Evolutionary conservation across 2,797 vertebrate species (phyloP).

Genomic region (Notolepis coatsorum): DNA sequence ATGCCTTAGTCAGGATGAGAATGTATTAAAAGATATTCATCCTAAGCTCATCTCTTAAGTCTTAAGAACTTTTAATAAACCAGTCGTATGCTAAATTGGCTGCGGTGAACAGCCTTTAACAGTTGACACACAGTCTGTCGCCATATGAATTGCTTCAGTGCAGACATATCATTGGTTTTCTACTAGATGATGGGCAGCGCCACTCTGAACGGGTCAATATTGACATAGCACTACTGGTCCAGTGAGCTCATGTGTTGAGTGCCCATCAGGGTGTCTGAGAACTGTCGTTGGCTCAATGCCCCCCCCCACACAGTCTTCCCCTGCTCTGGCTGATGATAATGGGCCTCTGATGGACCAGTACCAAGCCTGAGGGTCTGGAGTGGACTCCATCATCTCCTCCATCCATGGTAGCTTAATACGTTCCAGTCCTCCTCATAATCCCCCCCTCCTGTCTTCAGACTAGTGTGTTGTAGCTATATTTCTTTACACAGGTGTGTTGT

Average conservation of each 20-base stretch:
- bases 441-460: too few species aligned
- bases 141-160: neutral
- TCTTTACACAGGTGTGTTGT: too few species aligned
- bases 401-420: conserved; percentile 8
- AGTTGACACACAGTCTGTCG: neutral
- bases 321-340: conserved; percentile 48
- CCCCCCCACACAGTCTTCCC: conserved; percentile 29
- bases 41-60: too few species aligned
- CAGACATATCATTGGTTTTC: conserved; percentile 32
- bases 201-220: conserved; percentile 62
- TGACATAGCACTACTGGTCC: conserved; percentile 66
- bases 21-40: too few species aligned
- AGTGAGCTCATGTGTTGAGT: conserved; percentile 59
- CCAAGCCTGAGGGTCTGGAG: conserved; percentile 28
- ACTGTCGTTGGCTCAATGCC: conserved; percentile 37
- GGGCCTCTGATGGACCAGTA: conserved; percentile 59
- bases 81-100: too few species aligned
- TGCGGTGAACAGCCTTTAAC: too few species aligned
- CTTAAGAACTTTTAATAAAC: too few species aligned
- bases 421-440: conserved; percentile 46
- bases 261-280: conserved; percentile 43
- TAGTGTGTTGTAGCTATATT: too few species aligned
- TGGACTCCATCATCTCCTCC: conserved; percentile 25
- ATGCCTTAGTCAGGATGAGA: too few species aligned
- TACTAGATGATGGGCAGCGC: conserved; percentile 46